These are phyloP conservation scores for Phalacrocorax brasilianus DNA, from an alignment of 2,113 vertebrate genomes.

Conservation along the genomic window DNA sequence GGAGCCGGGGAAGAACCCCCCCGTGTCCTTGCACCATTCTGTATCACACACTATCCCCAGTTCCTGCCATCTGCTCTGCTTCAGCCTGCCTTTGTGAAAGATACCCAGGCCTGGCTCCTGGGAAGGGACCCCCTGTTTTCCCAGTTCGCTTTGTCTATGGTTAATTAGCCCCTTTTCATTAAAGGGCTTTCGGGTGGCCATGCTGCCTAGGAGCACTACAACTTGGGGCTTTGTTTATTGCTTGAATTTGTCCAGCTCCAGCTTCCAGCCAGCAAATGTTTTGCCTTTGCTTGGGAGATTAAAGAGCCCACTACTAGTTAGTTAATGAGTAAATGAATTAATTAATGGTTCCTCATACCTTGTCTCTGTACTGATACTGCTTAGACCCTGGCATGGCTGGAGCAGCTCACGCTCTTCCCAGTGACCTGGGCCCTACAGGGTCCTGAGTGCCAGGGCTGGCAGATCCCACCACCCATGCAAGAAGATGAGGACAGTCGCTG, in stretches of 20 bases:
- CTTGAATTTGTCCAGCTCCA: not conserved
- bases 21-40: not conserved
- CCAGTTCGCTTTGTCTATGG: rapidly evolving
- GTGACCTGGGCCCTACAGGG: not conserved
- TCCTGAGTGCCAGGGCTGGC: not conserved
- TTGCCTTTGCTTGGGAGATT: constrained; percentile 3
- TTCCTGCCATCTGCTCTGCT: not conserved
- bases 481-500: not conserved
- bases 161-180: not conserved
- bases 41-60: no score
- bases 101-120: not conserved
- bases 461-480: not conserved
- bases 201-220: not conserved
- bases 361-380: not conserved
- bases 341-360: constrained; percentile 33
- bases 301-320: not conserved
- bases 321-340: constrained; percentile 54
- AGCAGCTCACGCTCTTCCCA: not conserved
- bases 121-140: not conserved
- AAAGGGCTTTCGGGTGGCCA: not conserved
- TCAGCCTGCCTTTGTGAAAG: not conserved
- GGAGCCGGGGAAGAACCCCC: not conserved
- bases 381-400: not conserved
- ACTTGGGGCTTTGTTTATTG: not conserved
- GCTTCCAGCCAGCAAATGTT: not conserved